These are phyloP conservation scores for Ischnura elegans DNA, from an alignment of 2,888 invertebrate species.

Conservation along the genomic window DNA sequence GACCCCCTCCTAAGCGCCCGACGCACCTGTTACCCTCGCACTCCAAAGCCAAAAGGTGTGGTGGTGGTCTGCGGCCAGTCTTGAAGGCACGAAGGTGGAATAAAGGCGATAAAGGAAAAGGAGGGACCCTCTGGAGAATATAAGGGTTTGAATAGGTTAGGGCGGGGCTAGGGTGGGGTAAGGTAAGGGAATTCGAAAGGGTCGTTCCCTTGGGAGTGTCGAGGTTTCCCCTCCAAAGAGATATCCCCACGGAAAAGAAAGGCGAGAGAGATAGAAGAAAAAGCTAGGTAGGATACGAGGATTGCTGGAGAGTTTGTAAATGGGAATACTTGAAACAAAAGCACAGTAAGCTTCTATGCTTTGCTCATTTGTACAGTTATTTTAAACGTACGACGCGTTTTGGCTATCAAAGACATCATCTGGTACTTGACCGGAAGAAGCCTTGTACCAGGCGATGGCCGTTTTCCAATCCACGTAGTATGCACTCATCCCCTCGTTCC, in stretches of 20 bases:
- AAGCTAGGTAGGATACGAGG: not conserved
- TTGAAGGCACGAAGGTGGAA: not conserved
- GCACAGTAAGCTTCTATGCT: too few species aligned
- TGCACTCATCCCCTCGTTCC: too few species aligned
- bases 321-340: not conserved
- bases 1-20: not conserved
- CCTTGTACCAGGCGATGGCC: too few species aligned
- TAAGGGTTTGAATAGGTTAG: not conserved
- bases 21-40: slow-evolving; percentile 3
- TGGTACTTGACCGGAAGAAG: too few species aligned
- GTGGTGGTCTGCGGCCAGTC: not conserved
- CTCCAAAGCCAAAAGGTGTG: not conserved
- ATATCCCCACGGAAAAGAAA: not conserved
- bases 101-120: not conserved
- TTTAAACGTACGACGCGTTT: too few species aligned
- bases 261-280: too few species aligned
- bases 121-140: not conserved
- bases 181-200: not conserved
- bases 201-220: not conserved
- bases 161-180: not conserved
- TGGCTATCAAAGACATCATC: too few species aligned
- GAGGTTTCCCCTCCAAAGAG: not conserved
- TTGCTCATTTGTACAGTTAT: too few species aligned
- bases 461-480: too few species aligned
- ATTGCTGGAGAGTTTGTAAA: not conserved